A percentile compares a stretch with the other conserved stretches of the same genome.
Evolutionary conservation across 2,113 vertebrate species (phyloP).

Genomic region (Anseranas semipalmata): DNA sequence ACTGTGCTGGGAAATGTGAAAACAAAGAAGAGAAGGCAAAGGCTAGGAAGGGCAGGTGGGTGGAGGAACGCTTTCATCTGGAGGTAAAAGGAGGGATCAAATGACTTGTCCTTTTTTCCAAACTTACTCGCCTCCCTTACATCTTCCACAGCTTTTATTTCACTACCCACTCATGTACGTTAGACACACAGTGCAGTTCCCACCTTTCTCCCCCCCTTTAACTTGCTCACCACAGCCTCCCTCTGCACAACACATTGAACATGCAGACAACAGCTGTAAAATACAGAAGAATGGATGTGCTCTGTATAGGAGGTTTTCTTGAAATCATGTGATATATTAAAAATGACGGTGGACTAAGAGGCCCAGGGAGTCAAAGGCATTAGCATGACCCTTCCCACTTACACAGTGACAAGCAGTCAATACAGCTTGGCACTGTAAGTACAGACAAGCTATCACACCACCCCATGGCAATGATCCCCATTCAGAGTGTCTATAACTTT

Average conservation of each 20-base stretch:
- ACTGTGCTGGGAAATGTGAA: neutral
- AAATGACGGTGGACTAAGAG: neutral
- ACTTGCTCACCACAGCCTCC: neutral
- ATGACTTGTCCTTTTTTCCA: neutral
- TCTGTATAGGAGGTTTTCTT: neutral
- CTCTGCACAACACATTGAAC: neutral
- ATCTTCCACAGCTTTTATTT: neutral
- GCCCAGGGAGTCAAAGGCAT: neutral
- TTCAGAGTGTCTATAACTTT: neutral
- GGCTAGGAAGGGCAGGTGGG: neutral
- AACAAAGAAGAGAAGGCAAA: neutral
- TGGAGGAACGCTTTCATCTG: neutral
- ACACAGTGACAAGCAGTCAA: neutral
- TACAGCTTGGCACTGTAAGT: neutral
- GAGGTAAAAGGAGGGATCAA: neutral
- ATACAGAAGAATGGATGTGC: neutral
- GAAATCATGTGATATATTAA: neutral
- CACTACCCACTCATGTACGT: neutral
- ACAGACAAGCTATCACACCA: neutral
- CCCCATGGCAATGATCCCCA: rapidly evolving
- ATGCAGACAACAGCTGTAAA: neutral
- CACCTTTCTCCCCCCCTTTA: neutral
- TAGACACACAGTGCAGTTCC: neutral
- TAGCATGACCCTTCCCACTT: neutral
- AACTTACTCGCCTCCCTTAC: neutral